Conservation (phyloP, 2,113 vertebrate genomes). For the Sander vitreus region DNA sequence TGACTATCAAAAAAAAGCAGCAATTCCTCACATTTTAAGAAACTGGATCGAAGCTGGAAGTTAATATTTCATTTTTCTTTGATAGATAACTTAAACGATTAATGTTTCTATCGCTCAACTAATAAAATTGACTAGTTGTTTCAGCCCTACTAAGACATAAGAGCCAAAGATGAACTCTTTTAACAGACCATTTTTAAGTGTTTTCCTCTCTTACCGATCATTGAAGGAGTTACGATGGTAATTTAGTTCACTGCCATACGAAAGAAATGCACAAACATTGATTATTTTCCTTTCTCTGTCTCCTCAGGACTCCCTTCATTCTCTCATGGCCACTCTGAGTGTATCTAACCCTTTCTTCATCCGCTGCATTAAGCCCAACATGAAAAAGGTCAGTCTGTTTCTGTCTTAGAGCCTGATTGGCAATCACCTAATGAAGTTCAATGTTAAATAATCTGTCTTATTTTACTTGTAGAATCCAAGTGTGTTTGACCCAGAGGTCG, state of each 20-base stretch:
- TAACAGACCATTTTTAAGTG: neutral
- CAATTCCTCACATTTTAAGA: neutral
- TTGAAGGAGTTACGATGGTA: neutral
- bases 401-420: neutral
- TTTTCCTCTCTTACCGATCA: neutral
- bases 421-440: neutral
- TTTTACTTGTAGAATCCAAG: constrained; percentile 81
- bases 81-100: neutral
- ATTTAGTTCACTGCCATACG: neutral
- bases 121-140: neutral
- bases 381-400: constrained; percentile 86
- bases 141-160: neutral
- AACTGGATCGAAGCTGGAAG: neutral
- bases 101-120: neutral
- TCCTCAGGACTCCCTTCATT: constrained; percentile 91
- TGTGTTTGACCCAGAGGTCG: constrained; percentile 89
- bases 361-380: constrained; percentile 95
- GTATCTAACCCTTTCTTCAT: constrained; percentile 95
- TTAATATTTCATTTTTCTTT: neutral
- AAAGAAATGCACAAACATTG: neutral
- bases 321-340: constrained; percentile 92
- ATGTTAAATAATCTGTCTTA: neutral
- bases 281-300: neutral
- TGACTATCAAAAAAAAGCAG: neutral
- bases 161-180: neutral